These are phyloP conservation scores for Eupithecia tripunctaria DNA, from an alignment of 2,888 invertebrate genomes.

Conservation along the genomic window DNA sequence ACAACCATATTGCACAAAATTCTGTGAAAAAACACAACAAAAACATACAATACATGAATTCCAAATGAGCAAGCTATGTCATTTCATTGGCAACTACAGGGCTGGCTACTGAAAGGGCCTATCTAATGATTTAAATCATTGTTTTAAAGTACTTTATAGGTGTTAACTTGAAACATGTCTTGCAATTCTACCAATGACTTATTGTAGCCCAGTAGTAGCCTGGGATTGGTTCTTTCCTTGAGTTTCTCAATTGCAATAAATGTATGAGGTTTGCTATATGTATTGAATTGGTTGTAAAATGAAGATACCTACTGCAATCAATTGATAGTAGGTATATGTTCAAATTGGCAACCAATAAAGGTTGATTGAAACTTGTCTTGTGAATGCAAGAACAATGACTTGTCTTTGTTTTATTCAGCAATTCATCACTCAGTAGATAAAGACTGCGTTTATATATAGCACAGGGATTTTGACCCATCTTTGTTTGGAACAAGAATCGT, in stretches of 20 bases:
- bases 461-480: slow-evolving; percentile 53
- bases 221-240: background rate
- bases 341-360: slow-evolving; percentile 15
- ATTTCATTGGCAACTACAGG: no score
- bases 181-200: no score
- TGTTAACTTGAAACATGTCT: no score
- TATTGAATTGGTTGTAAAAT: background rate
- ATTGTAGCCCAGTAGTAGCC: background rate
- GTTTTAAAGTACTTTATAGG: background rate
- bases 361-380: background rate
- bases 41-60: no score
- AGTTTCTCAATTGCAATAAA: background rate
- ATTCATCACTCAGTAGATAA: slow-evolving; percentile 37
- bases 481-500: slow-evolving; percentile 21
- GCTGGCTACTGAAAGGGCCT: no score
- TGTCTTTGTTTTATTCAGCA: slow-evolving; percentile 62
- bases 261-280: background rate
- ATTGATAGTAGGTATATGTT: background rate
- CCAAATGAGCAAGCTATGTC: no score
- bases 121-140: no score
- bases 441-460: slow-evolving; percentile 67
- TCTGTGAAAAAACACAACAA: no score
- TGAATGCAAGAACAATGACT: slow-evolving; percentile 61
- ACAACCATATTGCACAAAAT: no score
- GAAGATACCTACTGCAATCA: background rate